phyloP scores from a whole-genome alignment of 2,797 vertebrate genomes.

The Sebastes itinus region DNA sequence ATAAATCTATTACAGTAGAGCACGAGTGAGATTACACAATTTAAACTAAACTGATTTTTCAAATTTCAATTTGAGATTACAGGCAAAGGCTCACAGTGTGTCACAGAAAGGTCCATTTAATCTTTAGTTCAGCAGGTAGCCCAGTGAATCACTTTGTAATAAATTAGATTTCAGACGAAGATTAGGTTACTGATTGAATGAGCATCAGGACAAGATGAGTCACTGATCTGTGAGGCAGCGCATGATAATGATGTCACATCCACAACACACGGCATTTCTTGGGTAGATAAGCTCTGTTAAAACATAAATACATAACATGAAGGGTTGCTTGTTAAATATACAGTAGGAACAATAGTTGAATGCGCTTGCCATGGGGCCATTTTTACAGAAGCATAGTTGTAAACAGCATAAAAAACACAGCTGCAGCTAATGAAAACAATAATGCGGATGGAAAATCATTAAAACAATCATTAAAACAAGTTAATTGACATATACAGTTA shows the following conservation, averaged over 20 bases:
- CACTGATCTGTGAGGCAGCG: constrained; percentile 36
- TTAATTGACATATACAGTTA: too few relatives aligned
- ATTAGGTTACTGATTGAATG: constrained; percentile 44
- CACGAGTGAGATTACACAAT: not conserved
- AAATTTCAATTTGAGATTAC: not conserved
- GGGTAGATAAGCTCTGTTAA: not conserved
- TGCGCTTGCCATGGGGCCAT: not conserved
- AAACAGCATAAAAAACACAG: not conserved
- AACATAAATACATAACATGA: not conserved
- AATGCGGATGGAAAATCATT: not conserved
- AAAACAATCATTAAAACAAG: too few relatives aligned
- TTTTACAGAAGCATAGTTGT: not conserved
- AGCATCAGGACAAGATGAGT: constrained; percentile 37
- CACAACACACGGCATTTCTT: not conserved
- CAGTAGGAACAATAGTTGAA: not conserved
- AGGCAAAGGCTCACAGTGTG: constrained; percentile 3
- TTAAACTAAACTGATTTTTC: not conserved
- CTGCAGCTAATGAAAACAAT: not conserved
- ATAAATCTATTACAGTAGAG: not conserved
- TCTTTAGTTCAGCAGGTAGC: constrained; percentile 19
- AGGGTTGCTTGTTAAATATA: not conserved
- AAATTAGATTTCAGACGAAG: constrained; percentile 51
- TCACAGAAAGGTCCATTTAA: constrained; percentile 2
- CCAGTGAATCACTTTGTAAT: constrained; percentile 42
- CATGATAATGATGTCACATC: constrained; percentile 33